These are phyloP conservation scores for Daboia siamensis DNA, from an alignment of 2,113 vertebrate species.

Conservation along the genomic window DNA sequence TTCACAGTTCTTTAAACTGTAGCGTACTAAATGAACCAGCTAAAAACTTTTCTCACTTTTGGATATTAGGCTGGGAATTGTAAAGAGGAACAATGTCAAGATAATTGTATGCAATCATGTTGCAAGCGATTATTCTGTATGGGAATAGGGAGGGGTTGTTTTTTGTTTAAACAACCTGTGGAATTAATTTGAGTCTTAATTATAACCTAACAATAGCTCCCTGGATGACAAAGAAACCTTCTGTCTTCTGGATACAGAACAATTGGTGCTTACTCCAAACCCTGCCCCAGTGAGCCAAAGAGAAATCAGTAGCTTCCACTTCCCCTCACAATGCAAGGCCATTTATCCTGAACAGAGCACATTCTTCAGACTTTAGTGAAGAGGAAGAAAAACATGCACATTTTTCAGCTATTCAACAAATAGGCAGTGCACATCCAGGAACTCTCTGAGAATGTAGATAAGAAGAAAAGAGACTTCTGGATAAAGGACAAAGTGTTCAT, in stretches of 20 bases:
- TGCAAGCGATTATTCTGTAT: conserved; percentile 25
- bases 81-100: conserved; percentile 45
- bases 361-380: neutral
- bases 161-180: conserved; percentile 55
- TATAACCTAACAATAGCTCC: conserved; percentile 34
- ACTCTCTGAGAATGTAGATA: neutral
- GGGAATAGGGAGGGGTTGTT: neutral
- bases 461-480: neutral
- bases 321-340: neutral
- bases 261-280: conserved; percentile 42
- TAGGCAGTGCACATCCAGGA: conserved; percentile 19
- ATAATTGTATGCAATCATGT: conserved; percentile 38
- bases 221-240: conserved; percentile 43
- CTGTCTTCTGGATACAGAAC: conserved; percentile 37
- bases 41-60: neutral
- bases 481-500: conserved; percentile 36
- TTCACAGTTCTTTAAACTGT: neutral
- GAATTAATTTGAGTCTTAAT: conserved; percentile 47
- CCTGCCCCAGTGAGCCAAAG: conserved; percentile 41
- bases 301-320: conserved; percentile 29
- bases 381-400: conserved; percentile 42
- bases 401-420: conserved; percentile 45
- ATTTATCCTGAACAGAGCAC: conserved; percentile 27
- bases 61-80: conserved; percentile 16
- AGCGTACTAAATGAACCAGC: conserved; percentile 7